Conservation (phyloP, 2,797 vertebrate genomes). For the Babyrousa celebensis region DNA sequence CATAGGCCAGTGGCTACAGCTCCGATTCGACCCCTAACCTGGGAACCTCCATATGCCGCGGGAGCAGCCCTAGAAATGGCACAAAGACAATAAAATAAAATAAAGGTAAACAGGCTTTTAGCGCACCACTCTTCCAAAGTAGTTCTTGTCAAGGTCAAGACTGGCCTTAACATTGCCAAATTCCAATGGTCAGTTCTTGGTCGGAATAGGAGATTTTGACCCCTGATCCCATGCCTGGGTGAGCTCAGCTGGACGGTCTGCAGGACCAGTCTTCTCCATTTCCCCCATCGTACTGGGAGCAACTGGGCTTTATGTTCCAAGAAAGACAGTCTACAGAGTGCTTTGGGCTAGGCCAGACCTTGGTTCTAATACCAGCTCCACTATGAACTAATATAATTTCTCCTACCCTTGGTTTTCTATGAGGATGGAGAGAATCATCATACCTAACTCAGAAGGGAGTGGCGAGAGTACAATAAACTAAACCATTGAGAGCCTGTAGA, state of each 20-base stretch:
- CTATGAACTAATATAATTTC: constrained; percentile 36
- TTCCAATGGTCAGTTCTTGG: neutral
- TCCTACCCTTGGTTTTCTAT: neutral
- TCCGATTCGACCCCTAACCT: too few relatives aligned
- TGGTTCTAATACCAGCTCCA: neutral
- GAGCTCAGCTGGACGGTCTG: neutral
- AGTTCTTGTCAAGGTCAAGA: neutral
- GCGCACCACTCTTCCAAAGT: neutral
- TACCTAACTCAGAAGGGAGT: neutral
- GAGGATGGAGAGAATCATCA: neutral
- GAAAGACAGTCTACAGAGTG: neutral
- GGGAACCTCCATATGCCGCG: too few relatives aligned
- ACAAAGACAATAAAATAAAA: too few relatives aligned
- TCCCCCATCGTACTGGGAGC: neutral
- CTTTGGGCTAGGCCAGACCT: neutral
- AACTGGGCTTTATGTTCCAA: neutral
- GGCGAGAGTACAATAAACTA: constrained; percentile 1
- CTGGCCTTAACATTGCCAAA: neutral
- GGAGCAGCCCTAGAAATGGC: too few relatives aligned
- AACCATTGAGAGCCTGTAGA: neutral
- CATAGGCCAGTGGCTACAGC: too few relatives aligned
- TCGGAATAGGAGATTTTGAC: neutral
- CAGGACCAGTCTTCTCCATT: neutral
- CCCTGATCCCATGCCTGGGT: neutral
- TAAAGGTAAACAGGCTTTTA: neutral